Conservation (phyloP, 2,888 invertebrate species). For the Xestia c-nigrum region DNA sequence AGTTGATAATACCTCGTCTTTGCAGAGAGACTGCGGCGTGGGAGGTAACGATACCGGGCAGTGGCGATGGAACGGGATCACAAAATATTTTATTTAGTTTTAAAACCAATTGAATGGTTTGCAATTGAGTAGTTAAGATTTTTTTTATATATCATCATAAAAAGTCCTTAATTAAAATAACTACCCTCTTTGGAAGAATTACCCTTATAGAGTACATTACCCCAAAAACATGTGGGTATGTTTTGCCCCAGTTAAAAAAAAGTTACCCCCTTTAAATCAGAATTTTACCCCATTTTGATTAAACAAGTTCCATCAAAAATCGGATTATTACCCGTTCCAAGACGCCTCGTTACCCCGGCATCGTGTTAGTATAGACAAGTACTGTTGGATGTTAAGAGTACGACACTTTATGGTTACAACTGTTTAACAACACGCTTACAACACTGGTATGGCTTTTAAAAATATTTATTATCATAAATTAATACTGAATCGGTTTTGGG, state of each 20-base stretch:
- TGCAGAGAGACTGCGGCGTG: conserved; percentile 61
- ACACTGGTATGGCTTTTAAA: conserved; percentile 21
- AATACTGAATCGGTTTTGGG: conserved; percentile 61
- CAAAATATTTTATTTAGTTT: neutral
- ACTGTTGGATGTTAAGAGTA: conserved; percentile 50
- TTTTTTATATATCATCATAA: too few relatives aligned
- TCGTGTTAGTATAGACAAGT: conserved; percentile 51
- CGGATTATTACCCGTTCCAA: conserved; percentile 29
- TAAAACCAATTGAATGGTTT: neutral
- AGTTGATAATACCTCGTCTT: conserved; percentile 60
- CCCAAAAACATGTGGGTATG: neutral
- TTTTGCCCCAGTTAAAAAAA: neutral
- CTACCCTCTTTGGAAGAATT: neutral
- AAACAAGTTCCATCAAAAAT: neutral
- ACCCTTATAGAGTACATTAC: neutral
- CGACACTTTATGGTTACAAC: conserved; percentile 40
- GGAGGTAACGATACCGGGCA: conserved; percentile 46
- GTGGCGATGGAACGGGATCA: conserved; percentile 17
- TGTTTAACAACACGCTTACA: conserved; percentile 5
- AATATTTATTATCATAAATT: conserved; percentile 34
- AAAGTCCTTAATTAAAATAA: neutral
- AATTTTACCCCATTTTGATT: neutral
- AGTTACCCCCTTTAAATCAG: neutral
- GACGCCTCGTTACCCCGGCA: conserved; percentile 9
- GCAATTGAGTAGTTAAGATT: neutral